Evolutionary conservation across 2,113 vertebrate genomes (phyloP).

Genomic region (Condylura cristata): DNA sequence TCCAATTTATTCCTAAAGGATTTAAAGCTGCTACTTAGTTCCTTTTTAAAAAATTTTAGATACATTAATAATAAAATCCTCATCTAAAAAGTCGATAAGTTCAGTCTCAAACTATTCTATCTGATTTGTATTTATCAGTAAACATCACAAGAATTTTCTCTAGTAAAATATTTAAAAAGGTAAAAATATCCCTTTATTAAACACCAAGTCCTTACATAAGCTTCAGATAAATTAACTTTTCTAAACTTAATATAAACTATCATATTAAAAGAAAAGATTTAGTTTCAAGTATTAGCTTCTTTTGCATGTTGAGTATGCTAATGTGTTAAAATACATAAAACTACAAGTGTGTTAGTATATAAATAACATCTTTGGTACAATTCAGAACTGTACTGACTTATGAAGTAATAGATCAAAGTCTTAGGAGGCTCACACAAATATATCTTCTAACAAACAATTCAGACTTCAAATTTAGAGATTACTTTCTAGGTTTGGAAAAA

Average conservation of each 20-base stretch:
- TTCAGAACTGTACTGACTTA: neutral
- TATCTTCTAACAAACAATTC: slow-evolving; percentile 25
- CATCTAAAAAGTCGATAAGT: slow-evolving; percentile 27
- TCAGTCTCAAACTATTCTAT: slow-evolving; percentile 34
- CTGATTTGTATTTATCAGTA: slow-evolving; percentile 44
- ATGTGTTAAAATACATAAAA: neutral
- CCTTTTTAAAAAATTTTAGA: slow-evolving; percentile 37
- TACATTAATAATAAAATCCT: slow-evolving; percentile 41
- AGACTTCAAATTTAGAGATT: slow-evolving; percentile 9
- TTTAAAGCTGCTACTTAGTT: slow-evolving; percentile 2
- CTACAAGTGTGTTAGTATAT: neutral
- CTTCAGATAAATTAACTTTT: neutral
- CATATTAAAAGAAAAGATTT: slow-evolving; percentile 21
- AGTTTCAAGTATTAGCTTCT: neutral
- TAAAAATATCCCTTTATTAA: slow-evolving; percentile 18
- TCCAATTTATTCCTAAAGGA: neutral
- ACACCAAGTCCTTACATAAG: neutral
- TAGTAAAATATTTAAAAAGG: slow-evolving; percentile 35
- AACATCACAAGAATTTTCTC: neutral
- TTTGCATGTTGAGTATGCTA: neutral
- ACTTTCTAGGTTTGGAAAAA: slow-evolving; percentile 38
- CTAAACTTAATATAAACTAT: neutral
- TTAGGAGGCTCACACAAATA: slow-evolving; percentile 8
- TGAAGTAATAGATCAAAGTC: slow-evolving; percentile 1
- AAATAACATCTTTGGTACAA: neutral